A percentile compares a stretch with the other conserved stretches of the same genome.
Conservation (phyloP, 2,888 invertebrate genomes). For the Lasioglossum marginatum region DNA sequence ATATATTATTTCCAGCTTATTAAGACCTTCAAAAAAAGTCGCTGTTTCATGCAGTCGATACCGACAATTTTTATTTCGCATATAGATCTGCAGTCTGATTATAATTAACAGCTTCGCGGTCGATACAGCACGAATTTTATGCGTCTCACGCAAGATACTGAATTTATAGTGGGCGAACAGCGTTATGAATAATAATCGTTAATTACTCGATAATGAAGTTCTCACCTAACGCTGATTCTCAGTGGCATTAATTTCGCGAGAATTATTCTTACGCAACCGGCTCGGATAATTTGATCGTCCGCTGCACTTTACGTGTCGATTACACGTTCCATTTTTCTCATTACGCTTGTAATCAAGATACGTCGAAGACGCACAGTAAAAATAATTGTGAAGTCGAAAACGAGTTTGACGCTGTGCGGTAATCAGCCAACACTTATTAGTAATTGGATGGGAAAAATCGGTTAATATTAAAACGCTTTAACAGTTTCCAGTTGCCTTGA, state of each 20-base stretch:
- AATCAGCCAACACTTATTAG: not conserved
- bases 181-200: not conserved
- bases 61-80: not conserved
- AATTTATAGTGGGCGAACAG: not conserved
- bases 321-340: not conserved
- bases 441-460: not conserved
- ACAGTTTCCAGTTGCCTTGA: not conserved
- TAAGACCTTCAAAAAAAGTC: no score
- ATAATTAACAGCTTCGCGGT: no score
- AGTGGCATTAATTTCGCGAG: not conserved
- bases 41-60: not conserved
- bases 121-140: no score
- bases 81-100: not conserved
- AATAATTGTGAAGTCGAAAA: not conserved
- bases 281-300: not conserved
- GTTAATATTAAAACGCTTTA: not conserved
- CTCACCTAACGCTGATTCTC: not conserved
- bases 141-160: no score
- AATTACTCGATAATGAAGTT: not conserved
- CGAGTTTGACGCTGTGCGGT: not conserved
- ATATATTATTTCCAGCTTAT: no score
- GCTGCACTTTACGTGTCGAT: not conserved
- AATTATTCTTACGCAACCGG: not conserved
- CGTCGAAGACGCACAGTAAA: not conserved
- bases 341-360: not conserved